These are phyloP conservation scores for Drosophila putrida DNA, from an alignment of 2,888 invertebrate species.

Conservation along the genomic window DNA sequence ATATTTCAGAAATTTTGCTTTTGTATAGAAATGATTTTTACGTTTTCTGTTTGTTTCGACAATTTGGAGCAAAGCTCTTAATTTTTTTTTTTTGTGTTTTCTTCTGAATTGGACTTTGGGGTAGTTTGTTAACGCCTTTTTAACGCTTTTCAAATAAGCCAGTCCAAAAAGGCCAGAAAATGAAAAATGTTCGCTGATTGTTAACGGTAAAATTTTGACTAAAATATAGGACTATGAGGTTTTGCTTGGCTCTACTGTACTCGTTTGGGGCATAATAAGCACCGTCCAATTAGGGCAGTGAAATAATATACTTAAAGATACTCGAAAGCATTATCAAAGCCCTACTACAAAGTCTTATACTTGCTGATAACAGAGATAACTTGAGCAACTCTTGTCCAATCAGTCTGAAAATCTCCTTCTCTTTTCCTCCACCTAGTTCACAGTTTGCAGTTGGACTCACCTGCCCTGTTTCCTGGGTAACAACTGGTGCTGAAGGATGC, in stretches of 20 bases:
- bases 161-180: conserved; percentile 29
- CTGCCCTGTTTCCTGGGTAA: conserved; percentile 36
- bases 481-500: conserved; percentile 39
- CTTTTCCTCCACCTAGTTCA: background rate
- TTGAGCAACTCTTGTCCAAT: conserved; percentile 3
- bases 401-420: background rate
- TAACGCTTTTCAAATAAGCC: conserved; percentile 21
- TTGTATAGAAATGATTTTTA: conserved; percentile 45
- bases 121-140: conserved; percentile 31
- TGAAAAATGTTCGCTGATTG: conserved; percentile 60
- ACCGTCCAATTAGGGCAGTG: conserved; percentile 4
- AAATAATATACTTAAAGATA: background rate
- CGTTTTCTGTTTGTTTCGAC: conserved; percentile 37
- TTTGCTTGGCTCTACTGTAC: background rate
- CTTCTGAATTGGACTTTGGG: conserved; percentile 17
- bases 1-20: conserved; percentile 39
- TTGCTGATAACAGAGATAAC: background rate
- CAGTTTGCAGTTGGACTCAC: conserved; percentile 27
- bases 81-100: conserved; percentile 40
- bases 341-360: background rate
- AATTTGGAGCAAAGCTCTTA: conserved; percentile 75
- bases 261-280: background rate
- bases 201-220: conserved; percentile 42
- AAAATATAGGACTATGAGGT: no score
- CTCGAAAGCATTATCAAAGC: background rate